Evolutionary conservation across 2,797 vertebrate species (phyloP), one percentile per base, ranked within the genome.

Genomic region (Cyprinodon diabolis): DNA sequence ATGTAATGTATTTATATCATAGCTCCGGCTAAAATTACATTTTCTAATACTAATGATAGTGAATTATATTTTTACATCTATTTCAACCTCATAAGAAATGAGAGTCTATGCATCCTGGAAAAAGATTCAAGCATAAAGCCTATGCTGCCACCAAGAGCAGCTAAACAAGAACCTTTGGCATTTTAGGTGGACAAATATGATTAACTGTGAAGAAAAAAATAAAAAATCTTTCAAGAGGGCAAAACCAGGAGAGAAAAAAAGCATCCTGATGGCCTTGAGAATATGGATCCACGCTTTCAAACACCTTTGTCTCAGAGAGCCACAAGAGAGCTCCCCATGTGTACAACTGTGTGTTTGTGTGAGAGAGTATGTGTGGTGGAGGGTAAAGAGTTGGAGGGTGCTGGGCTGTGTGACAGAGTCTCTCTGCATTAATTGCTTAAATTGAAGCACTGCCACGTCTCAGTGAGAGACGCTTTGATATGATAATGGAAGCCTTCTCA

Each of bases 401-500:
- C 78, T 82, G 87, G 88, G 89, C 86, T 83, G 90, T 84, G 90
- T 90, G 91, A 86, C 90, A 90, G 90, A 88, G 96, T 96, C 96
- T 97, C 97, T 96, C 96, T 96, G 96, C 96, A 98, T 98, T 98
- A 98, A 99, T 98, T 99, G 97, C 97, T 98, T 95, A 96, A 96
- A 99, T 98, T 98, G 97, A 98, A 98, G 97, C 97, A 94, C 96
- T 96, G 97, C 96, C 97, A 97, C 95, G 95, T 98, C 97, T 97
- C 96, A 96, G 94, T 95, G 96, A 97, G 96, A 97, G 97, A 98
- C 96, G 96, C 96, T 99, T 98, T 99, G 98, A 99, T 98, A 99
- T 99, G 98, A 99, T 99, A 99, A 99, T 99, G 96, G 98, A 93
- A 96, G 96, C 96, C 96, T 98, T 99, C 97, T 98, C 96, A 97